Conservation (phyloP, 2,113 vertebrate species). For the Campylorhamphus procurvoides region DNA sequence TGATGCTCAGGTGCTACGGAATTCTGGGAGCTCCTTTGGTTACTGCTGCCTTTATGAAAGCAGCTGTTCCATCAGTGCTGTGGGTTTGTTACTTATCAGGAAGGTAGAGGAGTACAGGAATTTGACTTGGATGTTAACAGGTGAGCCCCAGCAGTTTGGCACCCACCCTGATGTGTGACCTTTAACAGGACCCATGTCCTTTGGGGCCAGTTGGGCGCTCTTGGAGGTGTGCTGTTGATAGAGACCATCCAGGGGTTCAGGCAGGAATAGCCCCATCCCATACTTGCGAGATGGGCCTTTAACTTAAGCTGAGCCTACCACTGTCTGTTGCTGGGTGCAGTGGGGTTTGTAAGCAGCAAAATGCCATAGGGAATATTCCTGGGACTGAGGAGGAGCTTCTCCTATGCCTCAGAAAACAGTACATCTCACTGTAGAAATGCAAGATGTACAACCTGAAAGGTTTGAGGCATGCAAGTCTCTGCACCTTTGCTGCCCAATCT, state of each 20-base stretch:
- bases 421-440: fast-evolving
- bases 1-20: background rate
- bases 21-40: conserved; percentile 44
- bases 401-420: background rate
- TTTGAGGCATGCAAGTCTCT: background rate
- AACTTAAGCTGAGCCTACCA: background rate
- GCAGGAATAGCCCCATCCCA: fast-evolving
- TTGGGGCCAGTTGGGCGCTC: background rate
- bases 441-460: fast-evolving
- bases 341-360: background rate
- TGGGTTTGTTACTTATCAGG: conserved; percentile 46
- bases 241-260: background rate
- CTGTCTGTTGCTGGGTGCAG: background rate
- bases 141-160: fast-evolving
- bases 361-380: fast-evolving
- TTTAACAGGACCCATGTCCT: no score
- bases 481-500: fast-evolving
- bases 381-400: background rate
- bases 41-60: conserved; percentile 67
- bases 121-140: background rate
- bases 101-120: background rate
- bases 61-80: conserved; percentile 67
- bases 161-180: no score
- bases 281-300: no score
- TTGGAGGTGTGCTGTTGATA: background rate